Percentiles rank a stretch among this genome's conserved stretches.
Conservation (phyloP, 2,888 invertebrate genomes). For the Pollenia angustigena region DNA sequence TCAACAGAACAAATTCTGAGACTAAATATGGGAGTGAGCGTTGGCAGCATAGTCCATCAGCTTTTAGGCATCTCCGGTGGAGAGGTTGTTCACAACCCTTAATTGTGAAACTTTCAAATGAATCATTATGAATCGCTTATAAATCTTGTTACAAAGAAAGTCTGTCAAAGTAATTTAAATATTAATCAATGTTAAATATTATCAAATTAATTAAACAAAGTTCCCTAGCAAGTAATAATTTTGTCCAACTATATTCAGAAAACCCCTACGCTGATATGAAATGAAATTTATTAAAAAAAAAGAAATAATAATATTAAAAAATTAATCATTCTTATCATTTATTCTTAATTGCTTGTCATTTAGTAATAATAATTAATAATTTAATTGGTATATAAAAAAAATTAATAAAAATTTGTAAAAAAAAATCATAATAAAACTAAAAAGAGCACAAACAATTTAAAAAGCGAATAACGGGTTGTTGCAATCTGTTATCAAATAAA, state of each 20-base stretch:
- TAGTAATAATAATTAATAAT: constrained; percentile 17
- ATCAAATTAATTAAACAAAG: neutral
- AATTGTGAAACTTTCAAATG: too few relatives aligned
- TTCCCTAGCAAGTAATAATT: neutral
- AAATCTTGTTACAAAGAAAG: too few relatives aligned
- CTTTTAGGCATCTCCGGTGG: too few relatives aligned
- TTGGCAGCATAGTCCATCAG: too few relatives aligned
- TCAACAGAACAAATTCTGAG: too few relatives aligned
- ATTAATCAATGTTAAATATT: constrained; percentile 41
- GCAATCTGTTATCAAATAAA: too few relatives aligned
- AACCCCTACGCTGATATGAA: neutral
- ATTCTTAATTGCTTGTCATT: constrained; percentile 22
- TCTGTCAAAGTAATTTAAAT: neutral
- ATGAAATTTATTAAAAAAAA: neutral
- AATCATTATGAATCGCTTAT: too few relatives aligned
- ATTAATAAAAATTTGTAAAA: neutral
- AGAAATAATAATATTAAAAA: neutral
- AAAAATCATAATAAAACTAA: neutral
- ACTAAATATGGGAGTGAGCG: too few relatives aligned
- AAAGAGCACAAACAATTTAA: too few relatives aligned
- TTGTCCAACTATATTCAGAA: neutral
- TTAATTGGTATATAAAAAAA: constrained; percentile 9
- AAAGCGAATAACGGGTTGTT: too few relatives aligned
- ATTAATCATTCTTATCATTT: neutral
- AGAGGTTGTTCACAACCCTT: too few relatives aligned